phyloP scores from a whole-genome alignment of 2,888 invertebrate genomes.

The Petrophora chlorosata region DNA sequence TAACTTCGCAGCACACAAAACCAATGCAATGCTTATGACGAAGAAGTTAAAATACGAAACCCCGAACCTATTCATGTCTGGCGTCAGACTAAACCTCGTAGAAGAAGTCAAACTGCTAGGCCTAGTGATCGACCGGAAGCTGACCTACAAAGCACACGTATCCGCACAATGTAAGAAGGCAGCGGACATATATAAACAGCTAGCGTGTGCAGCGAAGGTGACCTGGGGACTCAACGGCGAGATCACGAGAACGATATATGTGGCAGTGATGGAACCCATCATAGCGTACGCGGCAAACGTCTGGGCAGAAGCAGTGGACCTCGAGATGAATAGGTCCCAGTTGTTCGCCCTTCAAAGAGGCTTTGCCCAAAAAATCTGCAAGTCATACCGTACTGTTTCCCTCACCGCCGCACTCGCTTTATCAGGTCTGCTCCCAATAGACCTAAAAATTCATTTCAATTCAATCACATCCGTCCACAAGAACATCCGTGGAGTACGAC shows the following conservation, averaged over 20 bases:
- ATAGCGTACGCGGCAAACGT: background rate
- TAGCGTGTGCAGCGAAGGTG: background rate
- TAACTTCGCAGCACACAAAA: too few species aligned
- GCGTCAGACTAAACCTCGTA: background rate
- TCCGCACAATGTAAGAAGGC: too few species aligned
- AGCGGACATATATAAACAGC: too few species aligned
- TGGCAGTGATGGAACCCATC: background rate
- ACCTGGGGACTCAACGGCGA: background rate
- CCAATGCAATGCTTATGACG: constrained; percentile 4
- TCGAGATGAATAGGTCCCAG: background rate
- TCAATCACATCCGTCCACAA: too few species aligned
- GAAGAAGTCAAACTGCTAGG: constrained; percentile 2
- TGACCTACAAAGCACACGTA: background rate
- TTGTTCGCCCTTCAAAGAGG: background rate
- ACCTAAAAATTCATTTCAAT: too few species aligned
- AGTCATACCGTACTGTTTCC: constrained; percentile 22
- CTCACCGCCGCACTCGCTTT: constrained; percentile 18
- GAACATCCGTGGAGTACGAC: too few species aligned
- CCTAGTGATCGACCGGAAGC: background rate
- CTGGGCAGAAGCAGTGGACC: background rate
- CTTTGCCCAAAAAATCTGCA: too few species aligned
- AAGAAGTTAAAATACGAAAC: constrained; percentile 1
- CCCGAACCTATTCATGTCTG: background rate
- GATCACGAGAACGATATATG: too few species aligned
- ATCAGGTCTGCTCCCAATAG: too few species aligned